Evolutionary conservation across 1,140 invertebrate genomes (phyloP), one percentile per base, ranked within the genome.

Genomic region (Rhopalosiphum maidis): DNA sequence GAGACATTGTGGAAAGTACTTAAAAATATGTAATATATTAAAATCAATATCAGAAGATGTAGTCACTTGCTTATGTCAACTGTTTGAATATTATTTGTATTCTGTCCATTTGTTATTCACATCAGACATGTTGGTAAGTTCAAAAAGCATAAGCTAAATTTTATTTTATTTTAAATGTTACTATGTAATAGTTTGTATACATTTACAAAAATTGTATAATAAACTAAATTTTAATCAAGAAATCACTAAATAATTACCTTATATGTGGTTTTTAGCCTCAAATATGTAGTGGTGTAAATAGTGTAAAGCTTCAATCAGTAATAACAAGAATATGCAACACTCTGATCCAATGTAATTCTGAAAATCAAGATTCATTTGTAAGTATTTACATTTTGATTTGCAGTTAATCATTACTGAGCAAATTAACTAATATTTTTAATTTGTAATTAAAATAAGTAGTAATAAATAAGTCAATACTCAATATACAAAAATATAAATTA

Each of bases 51-150:
- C 99, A 1, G 97, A 98, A 94, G 98, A 99, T 95, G 98, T 99
- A 15, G 97, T 99, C 25, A 96, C 97, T 94, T 97, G 97, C 94
- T 98, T 99, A 96, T 97, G 98, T 94, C 98, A 99, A 94, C 96
- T 99, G 88, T 99, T 99, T 95, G 99, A 99, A 94, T 98, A 98
- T 95, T 99, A 99, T 95, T 97, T 99, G 86, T 99, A 98, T 95
- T 96, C 98, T 1, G 98, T 99, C 2, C 97, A 98, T 95, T 96
- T 96, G n/a, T 98, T 99, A 94, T 99, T 99, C 95, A 97, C 97
- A 30, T 96, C 96, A 35, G 97, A 98, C 95, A 95, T 97, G 90
- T 90, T 94, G 22, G 97, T 97, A 95, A 96, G 96, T 95, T 94
- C 2, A 30, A 85, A 86, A 18, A 92, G 54, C 9, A 30, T n/a